Base-by-base conservation (phyloP, 2,888 invertebrate genomes). In the Cantharis lateralis region DNA sequence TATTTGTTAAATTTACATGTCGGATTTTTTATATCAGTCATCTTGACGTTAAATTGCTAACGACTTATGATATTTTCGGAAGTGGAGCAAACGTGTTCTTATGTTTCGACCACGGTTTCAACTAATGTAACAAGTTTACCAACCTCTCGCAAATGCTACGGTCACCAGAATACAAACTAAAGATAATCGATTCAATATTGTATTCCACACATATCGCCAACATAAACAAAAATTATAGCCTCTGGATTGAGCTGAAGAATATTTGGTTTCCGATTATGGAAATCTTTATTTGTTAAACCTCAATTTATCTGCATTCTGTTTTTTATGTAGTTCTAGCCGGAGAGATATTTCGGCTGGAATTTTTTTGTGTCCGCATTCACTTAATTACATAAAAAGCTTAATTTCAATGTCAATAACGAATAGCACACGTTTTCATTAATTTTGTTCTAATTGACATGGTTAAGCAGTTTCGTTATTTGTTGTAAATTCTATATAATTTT, bases 151-250 rank as follows among this genome's bases (percentile, higher is more conserved):
- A 70, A 61, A 71, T 68, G 68, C 64, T 70, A 71, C 68, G 79
- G 79, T 74, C 79, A 77, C 77, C 68, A 61, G 79, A 79, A 79
- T 79, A 79, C 77, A 72, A 79, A 79, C 73, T 79, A 76, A 75
- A 75, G 72, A 75, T 77, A 75, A 79, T 79, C 79, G 79, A 79
- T 79, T 77, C 28, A 62, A 79, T 75, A 69, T 73, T 68, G 79
- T 75, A 79, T 79, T 77, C 79, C 26, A 32, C 76, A 72, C 79
- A 79, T 76, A 79, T 75, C 63, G 71, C 77, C 70, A 71, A 74
- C 75, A 79, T 79, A 79, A 79, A 79, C 79, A 79, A 79, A 79
- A 79, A 79, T 77, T 77, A 79, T 75, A 75, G 77, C 77, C 66
- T 68, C 71, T 62, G 75, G 77, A 79, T 79, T 79, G 79, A 79